phyloP scores from a whole-genome alignment of 2,113 vertebrate species.

The Eurystomus gularis region DNA sequence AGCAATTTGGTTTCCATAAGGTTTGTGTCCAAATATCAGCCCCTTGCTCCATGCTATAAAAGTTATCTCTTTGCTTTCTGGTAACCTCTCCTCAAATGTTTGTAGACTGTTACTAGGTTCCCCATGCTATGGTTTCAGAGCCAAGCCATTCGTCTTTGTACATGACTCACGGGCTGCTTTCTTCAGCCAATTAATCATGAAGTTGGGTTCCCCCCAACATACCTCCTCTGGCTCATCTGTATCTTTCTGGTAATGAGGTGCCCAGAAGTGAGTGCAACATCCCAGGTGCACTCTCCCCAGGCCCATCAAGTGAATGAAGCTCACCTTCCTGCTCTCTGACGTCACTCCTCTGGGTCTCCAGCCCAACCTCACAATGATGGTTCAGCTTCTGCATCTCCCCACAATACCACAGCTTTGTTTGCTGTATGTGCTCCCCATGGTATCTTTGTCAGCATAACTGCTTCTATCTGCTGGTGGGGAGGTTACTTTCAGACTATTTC shows the following conservation, averaged over 20 bases:
- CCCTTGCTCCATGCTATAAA: neutral
- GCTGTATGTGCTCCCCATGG: neutral
- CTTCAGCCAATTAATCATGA: neutral
- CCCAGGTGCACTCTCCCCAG: neutral
- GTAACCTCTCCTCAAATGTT: neutral
- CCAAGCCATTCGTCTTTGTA: neutral
- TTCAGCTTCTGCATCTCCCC: neutral
- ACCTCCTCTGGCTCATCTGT: neutral
- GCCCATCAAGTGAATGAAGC: neutral
- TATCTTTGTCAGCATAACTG: neutral
- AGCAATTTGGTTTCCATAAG: neutral
- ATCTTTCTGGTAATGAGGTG: neutral
- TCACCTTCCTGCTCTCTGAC: neutral
- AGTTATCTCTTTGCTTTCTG: neutral
- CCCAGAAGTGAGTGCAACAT: neutral
- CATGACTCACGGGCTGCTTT: neutral
- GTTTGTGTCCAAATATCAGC: neutral
- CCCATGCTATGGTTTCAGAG: neutral
- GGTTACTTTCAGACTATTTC: neutral
- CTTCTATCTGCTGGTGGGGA: neutral
- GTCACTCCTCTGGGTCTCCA: neutral
- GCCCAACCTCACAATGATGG: accelerated
- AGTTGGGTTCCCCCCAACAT: neutral
- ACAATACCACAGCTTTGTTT: neutral
- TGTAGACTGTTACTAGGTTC: neutral